Conservation (phyloP, 2,888 invertebrate genomes). For the Uropetala carovei region DNA sequence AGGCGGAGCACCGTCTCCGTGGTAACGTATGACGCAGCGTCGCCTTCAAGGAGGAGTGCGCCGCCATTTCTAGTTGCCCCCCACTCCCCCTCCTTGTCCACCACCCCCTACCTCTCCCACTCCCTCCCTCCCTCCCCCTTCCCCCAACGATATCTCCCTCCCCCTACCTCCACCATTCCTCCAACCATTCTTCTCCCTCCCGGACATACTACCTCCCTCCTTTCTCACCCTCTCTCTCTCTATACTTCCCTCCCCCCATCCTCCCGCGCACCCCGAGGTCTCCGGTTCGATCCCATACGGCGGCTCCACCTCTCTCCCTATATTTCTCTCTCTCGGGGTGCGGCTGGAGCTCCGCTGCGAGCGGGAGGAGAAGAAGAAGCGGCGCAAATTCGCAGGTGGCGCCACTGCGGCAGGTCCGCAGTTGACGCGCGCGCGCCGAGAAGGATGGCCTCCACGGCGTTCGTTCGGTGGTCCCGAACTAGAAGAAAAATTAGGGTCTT, state of each 20-base stretch:
- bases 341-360: conserved; percentile 14
- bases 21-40: conserved; percentile 58
- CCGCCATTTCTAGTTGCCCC: conserved; percentile 51
- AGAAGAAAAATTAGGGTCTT: not conserved
- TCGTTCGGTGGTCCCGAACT: not conserved
- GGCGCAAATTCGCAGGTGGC: conserved; percentile 23
- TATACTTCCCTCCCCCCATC: not conserved
- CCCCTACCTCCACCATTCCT: not conserved
- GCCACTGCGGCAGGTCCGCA: conserved; percentile 57
- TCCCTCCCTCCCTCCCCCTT: not conserved
- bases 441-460: not conserved
- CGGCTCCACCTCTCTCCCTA: not conserved
- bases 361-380: not conserved
- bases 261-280: not conserved
- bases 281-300: not conserved
- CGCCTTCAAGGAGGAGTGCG: conserved; percentile 47
- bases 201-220: not conserved
- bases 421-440: not conserved
- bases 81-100: not conserved
- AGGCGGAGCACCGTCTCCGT: conserved; percentile 58
- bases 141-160: not conserved
- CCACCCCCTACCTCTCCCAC: no score
- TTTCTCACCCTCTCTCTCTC: not conserved
- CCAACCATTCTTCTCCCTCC: not conserved
- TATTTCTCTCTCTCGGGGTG: not conserved